phyloP scores from a whole-genome alignment of 92 coral and sea anemone genomes.

The Ricordea florida region DNA sequence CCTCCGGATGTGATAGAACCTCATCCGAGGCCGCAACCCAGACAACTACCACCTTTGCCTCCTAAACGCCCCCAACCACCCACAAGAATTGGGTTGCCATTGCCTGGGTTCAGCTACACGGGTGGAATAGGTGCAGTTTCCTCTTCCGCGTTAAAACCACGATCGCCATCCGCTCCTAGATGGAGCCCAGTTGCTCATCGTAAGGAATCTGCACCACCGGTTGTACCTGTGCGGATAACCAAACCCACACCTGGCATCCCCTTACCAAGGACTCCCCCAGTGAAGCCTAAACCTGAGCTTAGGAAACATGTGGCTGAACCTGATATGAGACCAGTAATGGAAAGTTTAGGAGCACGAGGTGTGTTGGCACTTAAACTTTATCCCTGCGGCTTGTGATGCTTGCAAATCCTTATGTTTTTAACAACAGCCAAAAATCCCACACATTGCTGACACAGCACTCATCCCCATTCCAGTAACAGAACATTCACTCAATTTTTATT shows the following conservation, averaged over 20 bases:
- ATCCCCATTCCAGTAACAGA: no score
- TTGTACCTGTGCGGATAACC: neutral
- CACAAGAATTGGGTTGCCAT: neutral
- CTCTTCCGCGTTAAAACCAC: neutral
- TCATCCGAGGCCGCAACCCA: neutral
- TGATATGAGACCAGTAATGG: no score
- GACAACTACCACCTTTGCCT: neutral
- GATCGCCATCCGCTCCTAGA: neutral
- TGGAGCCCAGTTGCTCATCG: neutral
- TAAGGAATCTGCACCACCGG: neutral
- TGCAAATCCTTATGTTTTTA: no score
- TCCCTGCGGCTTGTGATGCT: no score
- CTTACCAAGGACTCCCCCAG: neutral
- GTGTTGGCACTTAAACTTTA: no score
- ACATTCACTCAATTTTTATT: no score
- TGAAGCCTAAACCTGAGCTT: constrained; percentile 20
- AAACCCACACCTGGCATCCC: neutral
- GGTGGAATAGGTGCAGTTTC: neutral
- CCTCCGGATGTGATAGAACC: constrained; percentile 36
- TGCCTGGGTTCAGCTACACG: neutral
- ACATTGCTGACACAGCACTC: no score
- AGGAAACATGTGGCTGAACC: no score
- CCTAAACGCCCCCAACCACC: no score
- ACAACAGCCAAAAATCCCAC: no score
- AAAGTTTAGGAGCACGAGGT: no score